Base-by-base conservation (phyloP, 1,140 invertebrate species). In the Drosophila santomea region DNA sequence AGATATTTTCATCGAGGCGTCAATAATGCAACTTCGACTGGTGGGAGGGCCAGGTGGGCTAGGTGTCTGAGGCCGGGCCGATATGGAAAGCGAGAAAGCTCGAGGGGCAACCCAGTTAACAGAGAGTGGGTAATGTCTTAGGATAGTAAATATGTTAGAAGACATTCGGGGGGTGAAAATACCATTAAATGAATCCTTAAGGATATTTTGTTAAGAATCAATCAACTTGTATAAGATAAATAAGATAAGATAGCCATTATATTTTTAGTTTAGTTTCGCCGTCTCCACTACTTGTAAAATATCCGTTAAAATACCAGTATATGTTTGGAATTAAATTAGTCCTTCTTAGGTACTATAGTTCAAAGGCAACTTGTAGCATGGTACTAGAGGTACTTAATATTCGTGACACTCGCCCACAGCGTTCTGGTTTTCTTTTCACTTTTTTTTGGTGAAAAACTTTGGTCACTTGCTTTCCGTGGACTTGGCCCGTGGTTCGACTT, bases 31-130 rank as follows among this genome's bases (percentile, higher is more conserved):
- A 88, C 83, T 76, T 72, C 55, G 71, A 54, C 38, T 58, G 38
- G 36, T 41, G 23, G 51, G 52, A 58, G 50, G 45, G 50, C 38
- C 38, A 55, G 52, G 48, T 38, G 50, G 23, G n/a, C 23, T 47
- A 39, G 59, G 51, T 64, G 64, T 64, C 39, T 44, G 45, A 43
- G 60, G 62, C 45, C 78, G 56, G 60, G 62, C 45, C 78, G 56
- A 78, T 90, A 89, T 85, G 84, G 85, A 89, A 89, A 89, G 84
- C 84, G 84, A 89, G 84, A 89, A 89, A 89, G 84, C 82, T 86
- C 63, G 47, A 44, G 62, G 75, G 67, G 62, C 84, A 89, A 89
- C 84, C 84, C 85, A 89, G 66, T 80, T 89, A 89, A 56, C 66
- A 60, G 67, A 62, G 68, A 38, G 82, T 71, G 73, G 66, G 67